A percentile compares a stretch with the other conserved stretches of the same genome.
Conservation (phyloP, 2,797 vertebrate genomes). For the Poeciliopsis turneri region DNA sequence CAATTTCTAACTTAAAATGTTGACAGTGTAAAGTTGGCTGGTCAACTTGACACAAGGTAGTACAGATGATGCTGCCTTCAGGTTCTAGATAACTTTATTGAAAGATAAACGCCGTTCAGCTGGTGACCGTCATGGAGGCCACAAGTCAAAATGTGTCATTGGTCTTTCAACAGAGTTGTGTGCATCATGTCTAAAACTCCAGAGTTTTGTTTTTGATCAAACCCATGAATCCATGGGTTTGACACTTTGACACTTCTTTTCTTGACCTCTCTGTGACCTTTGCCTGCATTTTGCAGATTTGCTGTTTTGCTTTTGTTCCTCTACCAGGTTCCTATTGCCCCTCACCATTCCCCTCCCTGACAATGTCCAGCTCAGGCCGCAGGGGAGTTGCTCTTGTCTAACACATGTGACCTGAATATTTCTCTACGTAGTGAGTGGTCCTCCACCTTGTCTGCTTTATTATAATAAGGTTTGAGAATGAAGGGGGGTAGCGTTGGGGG, state of each 20-base stretch:
- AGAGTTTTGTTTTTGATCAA: neutral
- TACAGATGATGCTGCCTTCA: no score
- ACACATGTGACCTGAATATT: conserved; percentile 45
- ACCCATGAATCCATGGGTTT: neutral
- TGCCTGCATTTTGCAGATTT: neutral
- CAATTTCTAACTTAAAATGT: no score
- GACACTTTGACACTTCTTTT: neutral
- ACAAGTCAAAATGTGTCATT: no score
- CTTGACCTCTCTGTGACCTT: neutral
- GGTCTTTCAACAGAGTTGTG: no score
- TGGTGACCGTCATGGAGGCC: no score
- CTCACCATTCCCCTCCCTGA: neutral
- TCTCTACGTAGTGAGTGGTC: conserved; percentile 32
- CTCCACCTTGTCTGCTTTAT: conserved; percentile 43
- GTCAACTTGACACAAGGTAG: no score
- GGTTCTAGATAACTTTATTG: no score
- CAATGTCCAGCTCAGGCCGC: conserved; percentile 39
- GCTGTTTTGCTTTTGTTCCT: neutral
- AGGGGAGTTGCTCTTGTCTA: conserved; percentile 30
- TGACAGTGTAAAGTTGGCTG: no score
- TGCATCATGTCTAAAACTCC: neutral
- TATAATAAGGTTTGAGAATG: conserved; percentile 57
- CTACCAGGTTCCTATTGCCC: neutral
- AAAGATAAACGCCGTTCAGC: no score
- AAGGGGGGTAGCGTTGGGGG: conserved; percentile 16